Evolutionary conservation across 2,888 invertebrate species (phyloP).

Genomic region (Callyntrura sp.): DNA sequence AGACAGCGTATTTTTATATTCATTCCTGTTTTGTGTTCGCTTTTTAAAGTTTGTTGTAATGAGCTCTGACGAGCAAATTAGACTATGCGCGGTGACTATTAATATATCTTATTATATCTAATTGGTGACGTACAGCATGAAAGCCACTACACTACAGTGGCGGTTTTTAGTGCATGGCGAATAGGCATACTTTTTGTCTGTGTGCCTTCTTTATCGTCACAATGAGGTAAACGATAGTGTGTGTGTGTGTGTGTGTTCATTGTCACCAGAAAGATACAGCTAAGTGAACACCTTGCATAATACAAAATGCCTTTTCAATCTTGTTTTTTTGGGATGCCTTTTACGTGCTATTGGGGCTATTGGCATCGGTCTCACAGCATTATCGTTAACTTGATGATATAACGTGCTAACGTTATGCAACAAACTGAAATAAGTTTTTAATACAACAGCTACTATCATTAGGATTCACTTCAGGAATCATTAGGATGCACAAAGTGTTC

Average conservation of each 20-base stretch:
- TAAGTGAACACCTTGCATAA: conserved; percentile 11
- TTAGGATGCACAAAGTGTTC: conserved; percentile 32
- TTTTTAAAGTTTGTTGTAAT: conserved; percentile 13
- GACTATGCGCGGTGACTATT: conserved; percentile 44
- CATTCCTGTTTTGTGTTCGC: conserved; percentile 16
- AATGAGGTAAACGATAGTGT: conserved; percentile 43
- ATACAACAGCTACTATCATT: conserved; percentile 14
- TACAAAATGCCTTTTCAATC: conserved; percentile 12
- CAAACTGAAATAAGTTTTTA: conserved; percentile 16
- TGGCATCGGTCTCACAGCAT: not conserved
- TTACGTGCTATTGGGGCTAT: not conserved
- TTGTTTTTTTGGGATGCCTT: not conserved
- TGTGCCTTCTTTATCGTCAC: conserved; percentile 46
- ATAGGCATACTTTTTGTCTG: not conserved
- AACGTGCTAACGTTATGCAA: conserved; percentile 3
- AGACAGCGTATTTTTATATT: not conserved
- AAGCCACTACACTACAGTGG: not conserved
- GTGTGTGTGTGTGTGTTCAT: conserved; percentile 7
- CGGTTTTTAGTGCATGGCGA: conserved; percentile 1
- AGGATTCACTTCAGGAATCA: conserved; percentile 19
- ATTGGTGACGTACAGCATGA: conserved; percentile 5
- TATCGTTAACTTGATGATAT: conserved; percentile 11
- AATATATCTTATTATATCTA: conserved; percentile 8
- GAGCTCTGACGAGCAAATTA: conserved; percentile 16
- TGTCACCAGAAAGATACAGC: conserved; percentile 3